These are phyloP conservation scores for Matsumurasca onukii DNA, from an alignment of 1,140 invertebrate genomes.

Conservation along the genomic window DNA sequence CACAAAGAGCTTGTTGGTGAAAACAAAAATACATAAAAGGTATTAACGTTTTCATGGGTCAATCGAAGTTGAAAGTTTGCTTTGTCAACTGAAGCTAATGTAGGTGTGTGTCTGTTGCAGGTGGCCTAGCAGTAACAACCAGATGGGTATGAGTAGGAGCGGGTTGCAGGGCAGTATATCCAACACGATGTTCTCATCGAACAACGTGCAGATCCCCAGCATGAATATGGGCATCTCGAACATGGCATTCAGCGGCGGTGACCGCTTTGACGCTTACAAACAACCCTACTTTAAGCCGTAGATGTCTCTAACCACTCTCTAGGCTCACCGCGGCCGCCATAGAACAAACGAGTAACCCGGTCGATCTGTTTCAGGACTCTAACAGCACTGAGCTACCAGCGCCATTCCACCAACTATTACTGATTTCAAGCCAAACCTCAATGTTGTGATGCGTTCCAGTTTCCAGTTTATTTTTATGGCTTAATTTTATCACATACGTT, in stretches of 20 bases:
- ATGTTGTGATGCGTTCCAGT: too few relatives aligned
- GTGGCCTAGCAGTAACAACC: not conserved
- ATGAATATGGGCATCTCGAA: conserved; percentile 3
- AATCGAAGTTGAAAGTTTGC: too few relatives aligned
- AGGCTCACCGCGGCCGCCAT: not conserved
- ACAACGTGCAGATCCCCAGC: not conserved
- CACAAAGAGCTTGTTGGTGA: too few relatives aligned
- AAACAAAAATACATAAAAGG: too few relatives aligned
- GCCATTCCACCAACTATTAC: conserved; percentile 12
- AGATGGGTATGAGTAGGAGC: conserved; percentile 6
- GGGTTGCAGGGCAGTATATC: conserved; percentile 1
- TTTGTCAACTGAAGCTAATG: too few relatives aligned
- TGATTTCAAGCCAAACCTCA: too few relatives aligned
- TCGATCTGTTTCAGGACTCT: conserved; percentile 10
- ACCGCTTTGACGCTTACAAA: conserved; percentile 19
- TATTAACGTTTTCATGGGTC: too few relatives aligned
- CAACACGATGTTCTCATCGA: not conserved
- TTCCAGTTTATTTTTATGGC: too few relatives aligned
- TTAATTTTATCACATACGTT: too few relatives aligned
- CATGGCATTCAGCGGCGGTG: conserved; percentile 7
- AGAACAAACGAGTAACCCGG: not conserved
- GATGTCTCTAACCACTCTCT: not conserved
- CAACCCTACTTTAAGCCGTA: conserved; percentile 15
- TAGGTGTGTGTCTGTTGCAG: conserved; percentile 8
- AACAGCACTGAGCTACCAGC: conserved; percentile 2